Conservation (phyloP, 2,797 vertebrate species). For the Takifugu rubripes region DNA sequence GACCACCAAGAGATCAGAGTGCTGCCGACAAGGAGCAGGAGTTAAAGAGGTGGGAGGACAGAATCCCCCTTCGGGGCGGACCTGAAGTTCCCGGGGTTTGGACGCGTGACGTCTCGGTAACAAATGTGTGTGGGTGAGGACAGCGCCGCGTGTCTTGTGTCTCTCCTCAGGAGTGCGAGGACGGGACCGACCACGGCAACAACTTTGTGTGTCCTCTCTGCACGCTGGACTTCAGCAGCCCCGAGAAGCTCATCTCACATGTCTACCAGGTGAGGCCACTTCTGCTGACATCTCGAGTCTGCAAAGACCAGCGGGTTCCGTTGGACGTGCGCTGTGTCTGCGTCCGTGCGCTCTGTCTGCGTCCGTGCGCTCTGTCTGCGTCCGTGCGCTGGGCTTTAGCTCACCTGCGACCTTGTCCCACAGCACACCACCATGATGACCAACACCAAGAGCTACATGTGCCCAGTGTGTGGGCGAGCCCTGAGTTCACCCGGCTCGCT, state of each 20-base stretch:
- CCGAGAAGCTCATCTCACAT: slow-evolving; percentile 90
- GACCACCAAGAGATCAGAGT: slow-evolving; percentile 72
- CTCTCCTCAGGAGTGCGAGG: slow-evolving; percentile 73
- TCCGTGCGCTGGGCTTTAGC: background rate
- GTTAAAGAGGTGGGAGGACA: slow-evolving; percentile 76
- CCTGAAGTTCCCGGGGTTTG: background rate
- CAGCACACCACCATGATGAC: slow-evolving; percentile 93
- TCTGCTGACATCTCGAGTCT: too few relatives aligned
- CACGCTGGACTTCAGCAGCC: slow-evolving; percentile 88
- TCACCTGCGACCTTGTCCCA: slow-evolving; percentile 11
- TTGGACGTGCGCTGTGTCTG: too few relatives aligned
- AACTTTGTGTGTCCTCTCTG: slow-evolving; percentile 89
- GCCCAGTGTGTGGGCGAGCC: slow-evolving; percentile 93
- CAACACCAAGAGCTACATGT: slow-evolving; percentile 92
- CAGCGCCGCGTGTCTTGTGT: background rate
- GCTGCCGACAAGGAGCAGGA: slow-evolving; percentile 67
- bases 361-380: too few relatives aligned
- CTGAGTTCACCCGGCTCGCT: slow-evolving; percentile 95
- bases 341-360: too few relatives aligned
- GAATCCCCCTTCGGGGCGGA: too few relatives aligned
- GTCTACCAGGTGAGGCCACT: slow-evolving; percentile 87
- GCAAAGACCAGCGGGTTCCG: too few relatives aligned
- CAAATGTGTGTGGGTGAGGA: too few relatives aligned
- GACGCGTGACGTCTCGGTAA: too few relatives aligned
- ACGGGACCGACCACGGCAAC: slow-evolving; percentile 63